Evolutionary conservation across 2,797 vertebrate species (phyloP), one percentile per base, ranked within the genome.

Genomic region (Neosalanx taihuensis): DNA sequence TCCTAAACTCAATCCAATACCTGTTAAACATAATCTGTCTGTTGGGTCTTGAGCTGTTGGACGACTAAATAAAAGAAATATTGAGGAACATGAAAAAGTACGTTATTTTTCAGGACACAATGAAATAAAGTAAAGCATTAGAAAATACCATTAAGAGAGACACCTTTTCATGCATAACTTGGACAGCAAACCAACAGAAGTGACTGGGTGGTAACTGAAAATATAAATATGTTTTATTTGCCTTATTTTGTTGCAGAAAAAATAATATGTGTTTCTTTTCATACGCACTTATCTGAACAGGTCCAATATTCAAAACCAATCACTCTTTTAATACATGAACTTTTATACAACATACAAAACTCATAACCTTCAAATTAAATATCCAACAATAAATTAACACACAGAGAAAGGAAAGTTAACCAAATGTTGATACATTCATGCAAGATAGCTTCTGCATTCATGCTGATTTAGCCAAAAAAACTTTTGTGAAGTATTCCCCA

Each of bases 341-440:
- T 76, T 81, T 80, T 80, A 77, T 86, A 81, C 84, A 83, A 65
- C 76, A 75, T 72, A 81, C 53, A 83, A 70, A 76, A 81, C 58
- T 72, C 41, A 73, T 53, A 74, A 71, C 68, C 71, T 77, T 65
- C 63, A 81, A 72, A 72, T 80, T 85, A 86, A 86, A 87, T 84
- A 83, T 35, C 61, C 58, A 69, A 74, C 69, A 87, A 86, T 86
- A 87, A 87, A 85, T 86, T 81, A 76, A 83, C 68, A 23, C 56
- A 71, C 69, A 64, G 35, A 72, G 41, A 49, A 58, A 15, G 26
- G 64, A 59, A 72, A 69, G 62, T 73, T 70, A 29, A 71, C 57
- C 71, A 68, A 70, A 73, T 67, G 37, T 73, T 56, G 69, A 73
- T 37, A 31, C 73, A 73, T 76, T 37, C 67, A 62, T 67, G 61